Base-by-base conservation (phyloP, 1,140 invertebrate species). In the Drosophila virilis region DNA sequence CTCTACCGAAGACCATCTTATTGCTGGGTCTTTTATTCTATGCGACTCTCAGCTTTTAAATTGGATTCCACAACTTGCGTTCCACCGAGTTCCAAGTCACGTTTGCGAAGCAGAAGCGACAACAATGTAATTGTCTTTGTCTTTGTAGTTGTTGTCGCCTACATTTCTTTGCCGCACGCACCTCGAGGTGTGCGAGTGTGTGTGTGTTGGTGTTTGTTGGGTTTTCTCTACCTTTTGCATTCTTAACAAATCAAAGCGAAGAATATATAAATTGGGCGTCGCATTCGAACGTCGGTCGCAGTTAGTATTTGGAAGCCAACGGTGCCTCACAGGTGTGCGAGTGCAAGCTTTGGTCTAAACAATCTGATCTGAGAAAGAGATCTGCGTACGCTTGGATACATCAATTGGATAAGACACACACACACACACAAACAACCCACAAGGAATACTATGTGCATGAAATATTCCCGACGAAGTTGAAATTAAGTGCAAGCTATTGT, bases 231-330 rank as follows among this genome's bases (percentile, higher is more conserved):
- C 79, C 83, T 90, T 90, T 91, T 92, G 91, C 90, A 92, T 92
- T 92, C 91, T 92, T 92, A 92, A 92, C 91, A 92, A 92, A 92
- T 92, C 90, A 88, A 79, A 88, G 85, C 76, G 91, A 90, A 91
- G 91, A 92, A 92, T 92, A 92, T 92, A 92, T 92, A 92, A 92
- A 92, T 92, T 91, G 91, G 91, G 83, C 82, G 74, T 77, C 75
- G 54, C 80, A 64, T 58, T 54, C 74, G 70, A 69, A 67, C 67
- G 72, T 73, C 75, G 73, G 75, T 88, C 78, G 91, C 91, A 92
- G 91, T 92, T 90, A 88, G 89, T 91, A 92, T 85, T 90, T 88
- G 67, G 76, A 84, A 91, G 77, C 91, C 91, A 92, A 89, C 91
- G 90, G 90, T 89, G 90, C 90, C 90, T 91, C 84, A 92, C 90